Base-by-base conservation (phyloP, 2,888 invertebrate species). In the Chrysomela aeneicollis region DNA sequence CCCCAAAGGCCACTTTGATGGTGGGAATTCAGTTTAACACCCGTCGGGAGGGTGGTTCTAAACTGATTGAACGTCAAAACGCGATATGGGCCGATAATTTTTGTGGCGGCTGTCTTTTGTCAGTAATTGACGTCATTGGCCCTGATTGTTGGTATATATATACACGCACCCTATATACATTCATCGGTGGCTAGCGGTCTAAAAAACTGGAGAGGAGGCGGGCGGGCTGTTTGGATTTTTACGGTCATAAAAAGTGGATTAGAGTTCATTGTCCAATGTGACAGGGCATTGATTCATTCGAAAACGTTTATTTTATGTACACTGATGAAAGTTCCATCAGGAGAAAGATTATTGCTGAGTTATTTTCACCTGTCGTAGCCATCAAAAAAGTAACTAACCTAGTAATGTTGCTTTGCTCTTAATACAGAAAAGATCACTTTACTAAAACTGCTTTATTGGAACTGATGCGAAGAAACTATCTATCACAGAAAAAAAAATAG, bases 1-100 rank as follows among this genome's bases (percentile, higher is more conserved):
- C 72, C 73, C 74, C 73, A 51, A 71, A 70, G 72, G 74, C 75
- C 72, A 74, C 73, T 76, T 74, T 71, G 75, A n/a, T n/a, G n/a
- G 77, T 76, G 77, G 76, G 76, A 77, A 77, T 74, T 71, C 72
- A 73, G 74, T 75, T 77, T 76, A 77, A 73, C 77, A 77, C 75
- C 77, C 75, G 74, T 76, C 76, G 73, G 71, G 75, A 74, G 75
- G 76, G 75, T 73, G 74, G 70, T 63, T 57, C 47, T 61, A 68
- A 76, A 35, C 8, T 76, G 76, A 77, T 77, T 74, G 77, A 77
- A 77, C 71, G 77, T 76, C 76, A 76, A 69, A 35, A 70, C 68
- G 68, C 75, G 76, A 76, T 77, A 76, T 77, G 78, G 78, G 74
- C 76, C 76, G 76, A 76, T 78, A 77, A 76, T 76, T 76, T 73